Percentiles rank a stretch among this genome's conserved stretches.
Evolutionary conservation across 2,113 vertebrate species (phyloP).

Genomic region (Peromyscus maniculatus): DNA sequence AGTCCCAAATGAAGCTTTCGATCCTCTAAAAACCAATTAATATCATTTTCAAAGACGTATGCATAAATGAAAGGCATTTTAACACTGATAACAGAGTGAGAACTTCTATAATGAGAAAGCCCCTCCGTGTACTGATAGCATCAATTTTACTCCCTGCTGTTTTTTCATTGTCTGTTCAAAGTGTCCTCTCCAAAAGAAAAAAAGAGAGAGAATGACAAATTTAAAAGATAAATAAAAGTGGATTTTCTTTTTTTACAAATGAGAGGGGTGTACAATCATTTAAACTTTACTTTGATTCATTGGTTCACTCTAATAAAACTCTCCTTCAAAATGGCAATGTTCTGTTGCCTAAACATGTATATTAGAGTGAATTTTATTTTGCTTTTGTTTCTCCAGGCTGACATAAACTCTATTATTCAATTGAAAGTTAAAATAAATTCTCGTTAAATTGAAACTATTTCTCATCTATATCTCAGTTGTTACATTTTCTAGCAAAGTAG

Average conservation of each 20-base stretch:
- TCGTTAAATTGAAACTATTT: slow-evolving; percentile 32
- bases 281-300: not conserved
- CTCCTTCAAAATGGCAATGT: slow-evolving; percentile 31
- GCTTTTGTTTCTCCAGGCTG: not conserved
- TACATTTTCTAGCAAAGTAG: not conserved
- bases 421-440: not conserved
- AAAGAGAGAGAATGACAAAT: not conserved
- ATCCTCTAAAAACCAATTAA: slow-evolving; percentile 63
- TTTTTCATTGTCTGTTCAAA: slow-evolving; percentile 48
- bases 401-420: not conserved
- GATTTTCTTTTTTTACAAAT: slow-evolving; percentile 24
- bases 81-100: slow-evolving; percentile 53
- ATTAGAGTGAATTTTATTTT: slow-evolving; percentile 4
- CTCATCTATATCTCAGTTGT: not conserved
- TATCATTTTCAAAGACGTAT: slow-evolving; percentile 71
- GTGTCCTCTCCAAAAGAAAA: not conserved
- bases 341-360: not conserved
- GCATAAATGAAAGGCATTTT: slow-evolving; percentile 63
- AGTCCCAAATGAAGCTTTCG: slow-evolving; percentile 26
- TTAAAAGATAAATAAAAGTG: slow-evolving; percentile 53
- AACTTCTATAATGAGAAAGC: slow-evolving; percentile 60
- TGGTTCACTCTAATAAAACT: slow-evolving; percentile 61
- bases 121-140: slow-evolving; percentile 41
- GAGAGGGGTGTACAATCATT: not conserved
- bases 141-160: slow-evolving; percentile 49